Percentiles rank a stretch among this genome's conserved stretches.
phyloP scores from a whole-genome alignment of 2,888 invertebrate genomes.

The Nowickia ferox region DNA sequence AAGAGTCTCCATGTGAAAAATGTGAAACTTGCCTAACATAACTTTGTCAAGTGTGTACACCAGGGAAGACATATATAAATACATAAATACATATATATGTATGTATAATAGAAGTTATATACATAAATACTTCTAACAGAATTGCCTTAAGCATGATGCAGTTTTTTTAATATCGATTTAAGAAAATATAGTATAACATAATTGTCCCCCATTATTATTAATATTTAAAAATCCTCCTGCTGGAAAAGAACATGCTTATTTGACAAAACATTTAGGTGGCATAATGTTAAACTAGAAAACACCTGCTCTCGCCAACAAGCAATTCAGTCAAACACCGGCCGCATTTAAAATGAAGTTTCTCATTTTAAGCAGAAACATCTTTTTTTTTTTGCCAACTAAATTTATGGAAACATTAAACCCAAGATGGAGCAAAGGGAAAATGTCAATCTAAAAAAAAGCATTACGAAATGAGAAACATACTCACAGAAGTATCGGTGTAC shows the following conservation, averaged over 20 bases:
- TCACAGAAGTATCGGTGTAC: background rate
- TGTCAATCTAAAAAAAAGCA: conserved; percentile 11
- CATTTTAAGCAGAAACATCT: background rate
- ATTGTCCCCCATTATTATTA: conserved; percentile 8
- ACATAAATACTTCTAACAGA: too few relatives aligned
- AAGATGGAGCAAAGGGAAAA: background rate
- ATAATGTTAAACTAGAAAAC: conserved; percentile 14
- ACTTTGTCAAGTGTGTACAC: too few relatives aligned
- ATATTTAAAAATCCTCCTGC: conserved; percentile 24
- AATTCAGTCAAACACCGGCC: background rate
- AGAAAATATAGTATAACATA: background rate
- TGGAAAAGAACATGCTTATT: background rate
- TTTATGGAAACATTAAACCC: conserved; percentile 1
- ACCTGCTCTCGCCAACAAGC: conserved; percentile 37
- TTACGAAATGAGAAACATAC: conserved; percentile 22
- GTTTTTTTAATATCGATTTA: too few relatives aligned
- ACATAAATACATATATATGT: too few relatives aligned
- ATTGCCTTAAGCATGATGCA: too few relatives aligned
- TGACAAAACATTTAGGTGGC: conserved; percentile 25
- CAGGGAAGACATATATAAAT: too few relatives aligned
- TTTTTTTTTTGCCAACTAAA: conserved; percentile 12
- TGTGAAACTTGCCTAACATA: too few relatives aligned
- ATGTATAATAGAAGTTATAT: too few relatives aligned
- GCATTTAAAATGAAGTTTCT: background rate
- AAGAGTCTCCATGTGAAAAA: too few relatives aligned